Percentiles rank a stretch among this genome's conserved stretches.
Evolutionary conservation across 2,888 invertebrate genomes (phyloP).

Genomic region (Tethea ocularis): DNA sequence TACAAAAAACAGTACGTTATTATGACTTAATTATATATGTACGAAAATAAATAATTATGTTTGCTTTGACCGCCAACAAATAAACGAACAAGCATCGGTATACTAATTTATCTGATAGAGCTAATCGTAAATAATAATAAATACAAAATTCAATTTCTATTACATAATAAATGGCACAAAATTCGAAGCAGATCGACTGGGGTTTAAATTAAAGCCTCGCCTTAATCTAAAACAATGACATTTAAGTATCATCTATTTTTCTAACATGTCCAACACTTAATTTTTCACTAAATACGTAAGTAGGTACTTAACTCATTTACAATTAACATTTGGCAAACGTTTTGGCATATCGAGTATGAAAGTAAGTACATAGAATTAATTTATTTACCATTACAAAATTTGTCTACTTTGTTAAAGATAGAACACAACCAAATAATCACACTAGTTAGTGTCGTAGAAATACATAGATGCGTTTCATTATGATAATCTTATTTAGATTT

Average conservation of each 20-base stretch:
- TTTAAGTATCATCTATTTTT: slow-evolving; percentile 38
- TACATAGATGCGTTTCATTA: slow-evolving; percentile 27
- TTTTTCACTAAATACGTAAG: slow-evolving; percentile 47
- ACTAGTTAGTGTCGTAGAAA: slow-evolving; percentile 69
- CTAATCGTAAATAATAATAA: slow-evolving; percentile 25
- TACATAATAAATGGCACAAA: slow-evolving; percentile 48
- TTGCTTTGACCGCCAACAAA: slow-evolving; percentile 31
- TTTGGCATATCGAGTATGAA: slow-evolving; percentile 61
- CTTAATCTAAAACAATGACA: slow-evolving; percentile 58
- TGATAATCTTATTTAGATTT: slow-evolving; percentile 11
- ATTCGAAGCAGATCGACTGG: slow-evolving; percentile 41
- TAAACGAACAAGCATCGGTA: slow-evolving; percentile 14
- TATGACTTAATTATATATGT: slow-evolving; percentile 48
- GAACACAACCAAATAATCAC: slow-evolving; percentile 82
- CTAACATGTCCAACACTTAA: slow-evolving; percentile 39
- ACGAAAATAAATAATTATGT: slow-evolving; percentile 64
- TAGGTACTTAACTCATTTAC: slow-evolving; percentile 42
- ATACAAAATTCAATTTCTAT: slow-evolving; percentile 30
- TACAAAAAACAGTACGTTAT: slow-evolving; percentile 46
- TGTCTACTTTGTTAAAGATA: slow-evolving; percentile 60
- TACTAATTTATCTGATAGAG: slow-evolving; percentile 24
- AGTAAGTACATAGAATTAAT: slow-evolving; percentile 42
- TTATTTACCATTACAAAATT: slow-evolving; percentile 52
- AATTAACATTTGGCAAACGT: slow-evolving; percentile 54
- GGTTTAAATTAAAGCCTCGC: slow-evolving; percentile 51